Evolutionary conservation across 1,140 invertebrate species (phyloP), one percentile per base, ranked within the genome.

Genomic region (Zaprionus davidi): DNA sequence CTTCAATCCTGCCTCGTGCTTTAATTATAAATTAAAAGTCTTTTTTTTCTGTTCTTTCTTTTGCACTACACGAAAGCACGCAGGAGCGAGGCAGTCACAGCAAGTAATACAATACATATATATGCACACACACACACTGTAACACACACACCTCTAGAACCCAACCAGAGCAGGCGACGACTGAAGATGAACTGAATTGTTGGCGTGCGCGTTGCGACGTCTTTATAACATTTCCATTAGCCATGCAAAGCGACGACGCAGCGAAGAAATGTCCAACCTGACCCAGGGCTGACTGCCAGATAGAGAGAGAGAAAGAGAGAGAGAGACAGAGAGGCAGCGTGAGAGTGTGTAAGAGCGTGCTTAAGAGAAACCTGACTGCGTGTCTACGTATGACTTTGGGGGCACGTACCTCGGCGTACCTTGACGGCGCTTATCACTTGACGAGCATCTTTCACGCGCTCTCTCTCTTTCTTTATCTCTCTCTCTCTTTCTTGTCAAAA

Each of bases 191-290:
- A 91, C 90, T 91, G 90, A 85, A 67, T 90, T 67, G 73, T 83
- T 82, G 76, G 69, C 74, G 76, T 57, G 79, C 60, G 69, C 71
- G 83, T 49, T 78, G 74, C 62, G 64, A 71, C 70, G 28, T 78
- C 80, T 91, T 91, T 91, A 91, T 91, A 91, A 91, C 90, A 86
- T 91, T 91, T 91, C 75, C 85, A 90, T 91, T 91, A 90, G 86
- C 79, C 60, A 84, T 74, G 56, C 79, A 72, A 85, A 82, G 51
- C 68, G 64, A 46, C 76, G 22, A 13, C 12, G 60, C 46, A 71
- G 60, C 46, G 68, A 66, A 86, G 82, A 80, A 76, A 87, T 76
- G 65, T 55, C 67, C 75, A 81, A 80, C 53, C 68, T 71, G 77
- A 81, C 79, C 73, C 77, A 78, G 70, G 77, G 63, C 80, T 63